A percentile compares a stretch with the other conserved stretches of the same genome.
These are phyloP conservation scores for Drosophila subpulchrella DNA, from an alignment of 1,140 invertebrate genomes.

Conservation along the genomic window DNA sequence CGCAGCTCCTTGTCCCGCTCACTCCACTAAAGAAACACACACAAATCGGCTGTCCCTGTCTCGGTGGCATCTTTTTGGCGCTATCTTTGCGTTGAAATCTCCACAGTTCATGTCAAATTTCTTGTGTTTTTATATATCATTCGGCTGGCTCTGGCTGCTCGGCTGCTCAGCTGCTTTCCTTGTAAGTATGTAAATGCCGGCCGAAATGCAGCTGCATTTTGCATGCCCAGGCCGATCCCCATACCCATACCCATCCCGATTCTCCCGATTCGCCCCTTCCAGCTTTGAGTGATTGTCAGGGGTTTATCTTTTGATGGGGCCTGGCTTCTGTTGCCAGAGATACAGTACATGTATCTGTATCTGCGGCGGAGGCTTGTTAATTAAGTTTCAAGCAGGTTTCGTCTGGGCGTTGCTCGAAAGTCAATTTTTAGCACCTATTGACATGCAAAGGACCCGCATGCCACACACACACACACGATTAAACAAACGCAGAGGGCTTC, in stretches of 20 bases:
- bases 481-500: background rate
- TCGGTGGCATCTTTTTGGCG: slow-evolving; percentile 68
- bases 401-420: slow-evolving; percentile 56
- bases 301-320: slow-evolving; percentile 76
- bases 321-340: slow-evolving; percentile 70
- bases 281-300: slow-evolving; percentile 79
- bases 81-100: slow-evolving; percentile 82
- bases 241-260: slow-evolving; percentile 21
- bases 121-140: slow-evolving; percentile 83
- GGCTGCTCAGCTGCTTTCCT: slow-evolving; percentile 63
- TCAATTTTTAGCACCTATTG: slow-evolving; percentile 81
- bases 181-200: slow-evolving; percentile 80
- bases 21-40: too few relatives aligned
- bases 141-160: slow-evolving; percentile 28
- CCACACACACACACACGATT: slow-evolving; percentile 21
- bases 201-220: slow-evolving; percentile 54
- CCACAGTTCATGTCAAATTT: slow-evolving; percentile 83
- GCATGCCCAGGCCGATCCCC: slow-evolving; percentile 8
- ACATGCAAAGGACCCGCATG: slow-evolving; percentile 73
- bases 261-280: slow-evolving; percentile 6
- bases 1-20: slow-evolving; percentile 31
- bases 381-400: slow-evolving; percentile 72
- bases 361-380: slow-evolving; percentile 60
- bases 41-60: background rate
- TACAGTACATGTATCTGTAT: slow-evolving; percentile 30